phyloP scores from a whole-genome alignment of 2,888 invertebrate species.

The Polia nebulosa region DNA sequence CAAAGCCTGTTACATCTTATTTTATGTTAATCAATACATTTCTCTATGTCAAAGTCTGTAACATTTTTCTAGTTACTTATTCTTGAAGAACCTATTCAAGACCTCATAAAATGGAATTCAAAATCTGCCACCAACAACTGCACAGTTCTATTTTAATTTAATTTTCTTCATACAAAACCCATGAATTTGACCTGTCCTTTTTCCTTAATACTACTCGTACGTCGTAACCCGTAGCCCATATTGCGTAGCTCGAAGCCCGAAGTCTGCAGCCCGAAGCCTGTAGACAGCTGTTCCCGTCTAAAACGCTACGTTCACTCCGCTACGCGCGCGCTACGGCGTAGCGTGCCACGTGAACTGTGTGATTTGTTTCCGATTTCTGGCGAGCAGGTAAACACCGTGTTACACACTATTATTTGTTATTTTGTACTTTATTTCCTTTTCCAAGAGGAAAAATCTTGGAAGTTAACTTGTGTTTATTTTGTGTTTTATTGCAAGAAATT shows the following conservation, averaged over 20 bases:
- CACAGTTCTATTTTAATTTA: too few relatives aligned
- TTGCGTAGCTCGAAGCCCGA: constrained; percentile 5
- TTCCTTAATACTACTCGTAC: constrained; percentile 29
- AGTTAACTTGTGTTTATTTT: constrained; percentile 10
- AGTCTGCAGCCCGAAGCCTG: constrained; percentile 9
- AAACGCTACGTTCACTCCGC: constrained; percentile 32
- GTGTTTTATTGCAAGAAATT: background rate
- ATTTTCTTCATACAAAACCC: too few relatives aligned
- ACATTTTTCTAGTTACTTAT: too few relatives aligned
- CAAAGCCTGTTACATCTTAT: too few relatives aligned
- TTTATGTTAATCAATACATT: too few relatives aligned
- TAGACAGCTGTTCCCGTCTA: constrained; percentile 6
- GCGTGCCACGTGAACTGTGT: constrained; percentile 71
- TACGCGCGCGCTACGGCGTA: constrained; percentile 54
- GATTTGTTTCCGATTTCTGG: constrained; percentile 84
- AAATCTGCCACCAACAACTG: too few relatives aligned
- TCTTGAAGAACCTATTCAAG: too few relatives aligned
- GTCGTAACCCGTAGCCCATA: constrained; percentile 34
- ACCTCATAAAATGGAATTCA: too few relatives aligned
- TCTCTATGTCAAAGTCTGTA: too few relatives aligned
- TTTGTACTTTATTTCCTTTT: constrained; percentile 53
- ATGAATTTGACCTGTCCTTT: too few relatives aligned
- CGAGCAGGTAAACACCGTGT: constrained; percentile 76
- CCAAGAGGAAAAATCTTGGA: constrained; percentile 20
- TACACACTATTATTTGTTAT: constrained; percentile 50